Conservation (phyloP, 2,888 invertebrate species). For the Aphidoletes aphidimyza region DNA sequence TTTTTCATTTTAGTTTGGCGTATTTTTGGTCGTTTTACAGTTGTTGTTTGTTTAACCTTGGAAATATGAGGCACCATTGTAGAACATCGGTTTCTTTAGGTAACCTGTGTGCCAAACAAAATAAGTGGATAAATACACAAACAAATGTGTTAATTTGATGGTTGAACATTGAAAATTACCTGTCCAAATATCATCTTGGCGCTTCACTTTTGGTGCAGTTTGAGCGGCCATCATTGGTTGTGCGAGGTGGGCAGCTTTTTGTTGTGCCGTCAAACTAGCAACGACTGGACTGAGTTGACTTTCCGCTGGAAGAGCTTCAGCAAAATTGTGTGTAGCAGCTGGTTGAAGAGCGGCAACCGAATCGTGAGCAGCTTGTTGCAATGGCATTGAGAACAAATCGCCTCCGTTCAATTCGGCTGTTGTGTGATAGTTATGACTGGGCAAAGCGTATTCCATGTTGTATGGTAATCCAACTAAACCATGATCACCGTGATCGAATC, state of each 20-base stretch:
- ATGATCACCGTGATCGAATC: constrained; percentile 62
- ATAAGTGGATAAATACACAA: not conserved
- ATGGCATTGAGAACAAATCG: constrained; percentile 63
- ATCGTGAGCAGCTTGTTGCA: constrained; percentile 61
- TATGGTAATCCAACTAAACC: constrained; percentile 65
- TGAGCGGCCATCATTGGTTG: constrained; percentile 60
- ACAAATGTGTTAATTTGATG: not conserved
- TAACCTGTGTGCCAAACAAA: not conserved
- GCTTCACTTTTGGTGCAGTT: constrained; percentile 64
- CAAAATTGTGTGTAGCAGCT: constrained; percentile 55
- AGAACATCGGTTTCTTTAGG: constrained; percentile 52
- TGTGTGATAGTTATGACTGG: constrained; percentile 59
- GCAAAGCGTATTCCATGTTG: constrained; percentile 64
- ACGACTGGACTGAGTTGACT: constrained; percentile 64
- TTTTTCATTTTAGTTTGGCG: not conserved
- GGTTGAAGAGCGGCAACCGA: constrained; percentile 59
- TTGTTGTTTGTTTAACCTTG: constrained; percentile 14
- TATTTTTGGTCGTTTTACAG: not conserved
- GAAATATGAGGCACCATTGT: constrained; percentile 37
- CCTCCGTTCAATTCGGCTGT: constrained; percentile 58
- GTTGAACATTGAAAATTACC: constrained; percentile 57
- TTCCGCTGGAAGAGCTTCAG: constrained; percentile 55
- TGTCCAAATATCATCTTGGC: constrained; percentile 63
- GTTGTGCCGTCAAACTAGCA: constrained; percentile 63
- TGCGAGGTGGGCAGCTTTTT: not conserved